Evolutionary conservation across 2,888 invertebrate genomes (phyloP).

Genomic region (Yponomeuta cagnagella): DNA sequence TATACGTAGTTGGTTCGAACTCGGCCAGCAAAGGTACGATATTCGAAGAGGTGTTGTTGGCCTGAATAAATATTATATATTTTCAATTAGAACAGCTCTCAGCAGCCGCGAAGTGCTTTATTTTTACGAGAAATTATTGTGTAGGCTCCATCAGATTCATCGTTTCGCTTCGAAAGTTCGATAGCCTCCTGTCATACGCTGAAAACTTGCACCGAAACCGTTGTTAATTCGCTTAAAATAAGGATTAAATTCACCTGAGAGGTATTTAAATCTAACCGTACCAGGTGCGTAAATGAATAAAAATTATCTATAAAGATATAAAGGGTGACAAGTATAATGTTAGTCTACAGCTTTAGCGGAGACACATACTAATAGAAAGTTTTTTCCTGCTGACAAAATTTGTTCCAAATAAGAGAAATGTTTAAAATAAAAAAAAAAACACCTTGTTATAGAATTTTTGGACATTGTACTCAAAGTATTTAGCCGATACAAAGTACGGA

Average conservation of each 20-base stretch:
- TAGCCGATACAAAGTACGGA: no score
- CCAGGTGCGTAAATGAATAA: no score
- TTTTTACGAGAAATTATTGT: conserved; percentile 46
- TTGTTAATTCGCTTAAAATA: not conserved
- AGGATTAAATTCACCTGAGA: not conserved
- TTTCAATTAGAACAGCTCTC: conserved; percentile 47
- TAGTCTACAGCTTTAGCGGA: no score
- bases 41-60: conserved; percentile 38
- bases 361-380: not conserved
- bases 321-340: no score
- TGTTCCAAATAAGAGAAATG: not conserved
- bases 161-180: conserved; percentile 28
- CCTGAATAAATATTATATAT: conserved; percentile 60
- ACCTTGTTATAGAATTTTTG: no score
- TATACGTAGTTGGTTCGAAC: conserved; percentile 23
- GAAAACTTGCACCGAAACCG: not conserved
- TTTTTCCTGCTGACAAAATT: not conserved
- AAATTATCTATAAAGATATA: no score
- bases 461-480: no score
- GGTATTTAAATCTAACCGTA: not conserved
- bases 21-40: conserved; percentile 28
- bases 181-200: not conserved
- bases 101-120: conserved; percentile 52
- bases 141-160: conserved; percentile 21
- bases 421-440: not conserved